Percentiles rank a stretch among this genome's conserved stretches.
Evolutionary conservation across 2,888 invertebrate genomes (phyloP).

Genomic region (Leptinotarsa peninsularis): DNA sequence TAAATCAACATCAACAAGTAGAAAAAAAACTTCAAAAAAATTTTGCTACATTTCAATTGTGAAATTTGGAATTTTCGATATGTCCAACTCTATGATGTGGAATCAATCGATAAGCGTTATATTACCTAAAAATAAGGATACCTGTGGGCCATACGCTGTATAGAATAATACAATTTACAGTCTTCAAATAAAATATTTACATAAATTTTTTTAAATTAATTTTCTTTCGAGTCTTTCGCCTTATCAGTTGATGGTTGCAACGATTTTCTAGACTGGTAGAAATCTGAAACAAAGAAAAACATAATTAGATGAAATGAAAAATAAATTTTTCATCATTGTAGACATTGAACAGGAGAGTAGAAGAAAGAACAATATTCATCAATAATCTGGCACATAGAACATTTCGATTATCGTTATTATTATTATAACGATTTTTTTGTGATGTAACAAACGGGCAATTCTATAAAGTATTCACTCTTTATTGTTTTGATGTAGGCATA

Average conservation of each 20-base stretch:
- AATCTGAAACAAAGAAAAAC: slow-evolving; percentile 68
- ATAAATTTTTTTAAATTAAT: slow-evolving; percentile 25
- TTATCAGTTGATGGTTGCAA: slow-evolving; percentile 48
- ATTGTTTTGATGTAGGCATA: not conserved
- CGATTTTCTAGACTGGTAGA: slow-evolving; percentile 69
- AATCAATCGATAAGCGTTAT: slow-evolving; percentile 21
- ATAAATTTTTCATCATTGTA: too few relatives aligned
- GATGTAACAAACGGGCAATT: too few relatives aligned
- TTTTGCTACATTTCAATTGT: not conserved
- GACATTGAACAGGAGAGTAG: too few relatives aligned
- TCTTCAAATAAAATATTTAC: slow-evolving; percentile 38
- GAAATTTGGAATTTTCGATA: not conserved
- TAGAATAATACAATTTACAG: slow-evolving; percentile 39
- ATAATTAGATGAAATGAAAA: not conserved
- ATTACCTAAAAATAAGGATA: slow-evolving; percentile 32
- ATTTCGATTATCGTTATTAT: too few relatives aligned
- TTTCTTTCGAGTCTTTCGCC: slow-evolving; percentile 37
- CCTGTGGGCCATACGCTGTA: slow-evolving; percentile 44
- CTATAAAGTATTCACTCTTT: not conserved
- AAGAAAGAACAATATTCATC: too few relatives aligned
- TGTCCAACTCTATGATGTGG: not conserved
- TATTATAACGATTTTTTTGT: too few relatives aligned
- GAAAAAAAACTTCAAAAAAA: too few relatives aligned
- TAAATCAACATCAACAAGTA: not conserved
- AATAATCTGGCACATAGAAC: too few relatives aligned